Base-by-base conservation (phyloP, 2,797 vertebrate species). In the Arrhamphus sclerolepis region DNA sequence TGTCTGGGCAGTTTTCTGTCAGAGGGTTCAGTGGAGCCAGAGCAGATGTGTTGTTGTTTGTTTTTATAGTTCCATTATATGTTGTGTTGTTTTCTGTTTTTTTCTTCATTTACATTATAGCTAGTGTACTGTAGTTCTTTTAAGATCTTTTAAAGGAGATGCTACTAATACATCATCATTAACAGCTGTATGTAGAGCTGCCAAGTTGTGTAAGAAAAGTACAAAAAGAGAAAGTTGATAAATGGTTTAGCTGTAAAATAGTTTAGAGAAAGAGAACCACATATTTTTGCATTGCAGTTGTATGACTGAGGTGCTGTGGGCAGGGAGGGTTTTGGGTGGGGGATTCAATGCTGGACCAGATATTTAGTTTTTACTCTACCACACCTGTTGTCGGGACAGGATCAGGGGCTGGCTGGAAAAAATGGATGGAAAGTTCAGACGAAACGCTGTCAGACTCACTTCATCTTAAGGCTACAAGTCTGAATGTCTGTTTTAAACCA, bases 221-320 rank as follows among this genome's bases (percentile, higher is more conserved):
- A 61, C 13, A 62, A 56, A 70, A 51, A 77, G 26, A 61, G n/a
- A 39, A 62, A 46, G 66, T 8, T 59, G 56, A 62, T 62, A 58
- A 17, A 53, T 55, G 70, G 50, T 38, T 65, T 78, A 89, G 77
- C 57, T 89, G 76, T 88, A 89, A 71, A 69, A 73, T 90, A 89
- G 80, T 83, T 77, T 83, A 84, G 86, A 78, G 87, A 86, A 88
- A 82, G 81, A 87, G 76, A 87, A 80, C 70, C 69, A 87, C 86
- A 86, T 90, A 88, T 90, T 91, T 92, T 90, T 89, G 75, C 90
- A 89, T 89, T 81, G 80, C 62, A 53, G 75, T 86, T 72, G 62
- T 82, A 75, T 67, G 75, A 81, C 64, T 75, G 81, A 82, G 72
- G 72, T 78, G 85, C 65, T 81, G 80, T 61, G 46, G 66, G 42